A percentile compares a stretch with the other conserved stretches of the same genome.
These are phyloP conservation scores for Sisyra terminalis DNA, from an alignment of 2,888 invertebrate genomes.

Conservation along the genomic window DNA sequence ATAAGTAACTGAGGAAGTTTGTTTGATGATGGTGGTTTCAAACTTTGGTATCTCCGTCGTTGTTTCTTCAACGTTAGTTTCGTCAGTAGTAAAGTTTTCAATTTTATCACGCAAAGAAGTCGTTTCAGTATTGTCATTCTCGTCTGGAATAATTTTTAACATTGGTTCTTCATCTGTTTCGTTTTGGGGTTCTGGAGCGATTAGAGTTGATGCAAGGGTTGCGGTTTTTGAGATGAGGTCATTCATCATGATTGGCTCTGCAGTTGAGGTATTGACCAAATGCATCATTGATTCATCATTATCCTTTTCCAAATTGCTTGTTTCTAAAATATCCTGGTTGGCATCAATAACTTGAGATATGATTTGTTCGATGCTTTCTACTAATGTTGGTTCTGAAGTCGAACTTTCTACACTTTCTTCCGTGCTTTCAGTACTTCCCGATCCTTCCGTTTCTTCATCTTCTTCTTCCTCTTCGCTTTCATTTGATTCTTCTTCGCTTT, in stretches of 20 bases:
- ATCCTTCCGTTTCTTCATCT: not conserved
- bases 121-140: not conserved
- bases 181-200: conserved; percentile 9
- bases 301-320: conserved; percentile 8
- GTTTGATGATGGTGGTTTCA: conserved; percentile 2
- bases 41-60: conserved; percentile 13
- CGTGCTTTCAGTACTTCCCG: not conserved
- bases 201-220: conserved; percentile 15
- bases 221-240: conserved; percentile 16
- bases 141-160: not conserved
- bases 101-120: no score
- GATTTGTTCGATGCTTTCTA: conserved; percentile 21
- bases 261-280: conserved; percentile 12
- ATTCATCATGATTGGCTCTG: conserved; percentile 14
- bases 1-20: not conserved
- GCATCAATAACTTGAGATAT: conserved; percentile 20
- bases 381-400: conserved; percentile 18
- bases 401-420: not conserved
- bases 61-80: not conserved
- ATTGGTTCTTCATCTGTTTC: conserved; percentile 4
- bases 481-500: not conserved
- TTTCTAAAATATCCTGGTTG: conserved; percentile 13
- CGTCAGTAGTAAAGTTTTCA: not conserved
- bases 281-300: not conserved
- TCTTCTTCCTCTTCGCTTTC: not conserved